phyloP scores from a whole-genome alignment of 2,113 vertebrate genomes.

The Colossoma macropomum region DNA sequence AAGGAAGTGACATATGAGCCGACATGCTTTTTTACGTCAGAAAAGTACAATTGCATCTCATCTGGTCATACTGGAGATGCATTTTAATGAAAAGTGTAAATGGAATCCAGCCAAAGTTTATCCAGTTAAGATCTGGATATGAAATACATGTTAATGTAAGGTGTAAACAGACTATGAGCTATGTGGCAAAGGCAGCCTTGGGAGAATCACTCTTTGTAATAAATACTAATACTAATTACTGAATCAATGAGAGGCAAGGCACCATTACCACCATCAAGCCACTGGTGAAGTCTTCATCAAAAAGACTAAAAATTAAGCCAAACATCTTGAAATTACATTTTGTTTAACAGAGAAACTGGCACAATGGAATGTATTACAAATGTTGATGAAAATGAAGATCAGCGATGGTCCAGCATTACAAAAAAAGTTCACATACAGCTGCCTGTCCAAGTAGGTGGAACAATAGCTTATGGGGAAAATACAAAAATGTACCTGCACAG shows the following conservation, averaged over 20 bases:
- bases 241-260: constrained; percentile 15
- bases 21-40: too few species aligned
- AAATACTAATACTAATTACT: constrained; percentile 22
- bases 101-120: too few species aligned
- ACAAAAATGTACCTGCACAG: constrained; percentile 7
- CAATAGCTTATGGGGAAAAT: constrained; percentile 26
- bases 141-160: not conserved
- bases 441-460: constrained; percentile 6
- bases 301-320: too few species aligned
- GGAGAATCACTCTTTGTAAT: constrained; percentile 11
- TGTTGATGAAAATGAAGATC: not conserved
- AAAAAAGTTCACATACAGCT: not conserved
- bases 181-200: not conserved
- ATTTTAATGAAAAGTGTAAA: too few species aligned
- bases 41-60: too few species aligned
- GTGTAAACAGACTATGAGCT: not conserved
- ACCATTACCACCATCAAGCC: not conserved
- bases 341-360: not conserved
- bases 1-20: too few species aligned
- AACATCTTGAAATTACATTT: too few species aligned
- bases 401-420: constrained; percentile 16
- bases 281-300: not conserved
- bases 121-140: too few species aligned
- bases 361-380: constrained; percentile 1
- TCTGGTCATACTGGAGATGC: too few species aligned